These are phyloP conservation scores for Hylaea fasciaria DNA, from an alignment of 2,888 invertebrate species.

Conservation along the genomic window DNA sequence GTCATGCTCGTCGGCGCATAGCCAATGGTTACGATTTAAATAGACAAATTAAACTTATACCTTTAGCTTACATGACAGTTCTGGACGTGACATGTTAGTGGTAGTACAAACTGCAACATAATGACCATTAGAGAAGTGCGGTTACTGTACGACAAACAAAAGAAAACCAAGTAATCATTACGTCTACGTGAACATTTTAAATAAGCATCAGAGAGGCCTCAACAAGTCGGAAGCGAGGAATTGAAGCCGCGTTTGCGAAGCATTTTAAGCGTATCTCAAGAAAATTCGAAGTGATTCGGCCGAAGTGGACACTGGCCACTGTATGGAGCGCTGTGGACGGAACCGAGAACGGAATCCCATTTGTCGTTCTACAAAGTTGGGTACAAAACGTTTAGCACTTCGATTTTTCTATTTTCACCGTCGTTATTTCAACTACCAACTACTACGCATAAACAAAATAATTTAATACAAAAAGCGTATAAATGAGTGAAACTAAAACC, in stretches of 20 bases:
- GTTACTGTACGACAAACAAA: conserved; percentile 85
- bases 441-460: conserved; percentile 66
- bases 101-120: conserved; percentile 85
- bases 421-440: conserved; percentile 81
- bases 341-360: background rate
- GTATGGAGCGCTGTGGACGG: background rate
- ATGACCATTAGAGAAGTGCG: conserved; percentile 84
- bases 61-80: conserved; percentile 85
- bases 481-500: conserved; percentile 72
- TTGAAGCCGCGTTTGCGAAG: conserved; percentile 81
- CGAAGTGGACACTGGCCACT: background rate
- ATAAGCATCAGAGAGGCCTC: conserved; percentile 82
- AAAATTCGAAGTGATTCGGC: conserved; percentile 67
- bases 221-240: conserved; percentile 80
- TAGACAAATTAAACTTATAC: conserved; percentile 82
- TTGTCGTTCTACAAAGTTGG: background rate
- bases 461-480: conserved; percentile 63
- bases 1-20: conserved; percentile 77
- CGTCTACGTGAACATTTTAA: conserved; percentile 81
- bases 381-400: conserved; percentile 51
- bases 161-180: conserved; percentile 81
- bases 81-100: conserved; percentile 85
- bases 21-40: conserved; percentile 77
- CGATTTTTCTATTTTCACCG: conserved; percentile 75
- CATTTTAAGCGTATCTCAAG: conserved; percentile 73